These are phyloP conservation scores for Ophion slaviceki DNA, from an alignment of 2,888 invertebrate species.

Conservation along the genomic window DNA sequence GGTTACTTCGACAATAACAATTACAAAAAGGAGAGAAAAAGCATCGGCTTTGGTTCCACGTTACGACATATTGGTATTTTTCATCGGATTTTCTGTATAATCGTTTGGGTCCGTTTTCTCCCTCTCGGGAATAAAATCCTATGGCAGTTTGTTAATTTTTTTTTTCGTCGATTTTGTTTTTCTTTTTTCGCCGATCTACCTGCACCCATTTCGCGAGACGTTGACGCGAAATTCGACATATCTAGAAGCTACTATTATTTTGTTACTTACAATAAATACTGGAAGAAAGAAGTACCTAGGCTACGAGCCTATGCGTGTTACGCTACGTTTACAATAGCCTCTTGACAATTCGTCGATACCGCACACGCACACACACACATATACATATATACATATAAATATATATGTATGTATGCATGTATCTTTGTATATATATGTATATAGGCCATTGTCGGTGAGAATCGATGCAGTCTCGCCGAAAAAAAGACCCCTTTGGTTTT, in stretches of 20 bases:
- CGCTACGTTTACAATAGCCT: conserved; percentile 57
- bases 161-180: conserved; percentile 6
- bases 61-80: conserved; percentile 55
- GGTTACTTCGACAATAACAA: conserved; percentile 53
- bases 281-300: conserved; percentile 79
- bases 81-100: not conserved
- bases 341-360: conserved; percentile 50
- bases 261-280: conserved; percentile 77
- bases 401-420: conserved; percentile 48
- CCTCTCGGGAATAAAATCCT: conserved; percentile 70
- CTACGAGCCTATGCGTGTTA: conserved; percentile 54
- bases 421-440: conserved; percentile 12
- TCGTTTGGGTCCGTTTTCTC: conserved; percentile 32
- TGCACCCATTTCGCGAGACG: conserved; percentile 27
- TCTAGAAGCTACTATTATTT: conserved; percentile 51
- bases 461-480: conserved; percentile 60
- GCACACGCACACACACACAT: conserved; percentile 24
- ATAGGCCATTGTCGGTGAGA: conserved; percentile 74
- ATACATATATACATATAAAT: conserved; percentile 3
- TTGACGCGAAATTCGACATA: conserved; percentile 54
- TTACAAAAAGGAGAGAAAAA: conserved; percentile 65
- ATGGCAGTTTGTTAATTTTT: conserved; percentile 77
- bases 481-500: conserved; percentile 64
- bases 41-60: conserved; percentile 72
- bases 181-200: conserved; percentile 49